Conservation (phyloP, 2,797 vertebrate genomes). For the Odontamblyopus rebecca region DNA sequence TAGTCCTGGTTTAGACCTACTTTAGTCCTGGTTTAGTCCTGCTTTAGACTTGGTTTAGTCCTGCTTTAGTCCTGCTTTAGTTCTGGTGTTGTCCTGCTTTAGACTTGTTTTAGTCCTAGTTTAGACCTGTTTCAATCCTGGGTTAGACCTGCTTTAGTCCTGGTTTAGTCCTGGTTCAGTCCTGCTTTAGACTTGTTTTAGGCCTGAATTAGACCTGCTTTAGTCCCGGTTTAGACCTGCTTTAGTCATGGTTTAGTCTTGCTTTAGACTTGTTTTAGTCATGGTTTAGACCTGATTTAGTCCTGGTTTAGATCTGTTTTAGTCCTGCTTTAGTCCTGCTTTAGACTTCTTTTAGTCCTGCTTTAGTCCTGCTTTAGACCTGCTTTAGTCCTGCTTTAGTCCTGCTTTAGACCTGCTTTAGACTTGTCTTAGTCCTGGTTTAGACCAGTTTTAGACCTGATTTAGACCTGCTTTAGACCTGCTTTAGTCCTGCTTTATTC, state of each 20-base stretch:
- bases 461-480: not conserved
- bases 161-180: too few relatives aligned
- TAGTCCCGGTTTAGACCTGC: not conserved
- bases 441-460: not conserved
- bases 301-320: not conserved
- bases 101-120: too few relatives aligned
- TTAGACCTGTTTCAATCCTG: too few relatives aligned
- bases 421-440: not conserved
- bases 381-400: not conserved
- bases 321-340: not conserved
- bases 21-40: not conserved
- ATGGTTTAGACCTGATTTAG: not conserved
- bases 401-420: not conserved
- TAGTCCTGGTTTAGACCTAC: not conserved
- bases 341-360: not conserved
- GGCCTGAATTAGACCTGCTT: too few relatives aligned
- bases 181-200: too few relatives aligned
- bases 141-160: too few relatives aligned
- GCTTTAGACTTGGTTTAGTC: not conserved
- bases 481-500: not conserved
- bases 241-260: not conserved
- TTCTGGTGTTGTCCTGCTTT: too few relatives aligned
- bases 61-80: too few relatives aligned
- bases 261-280: not conserved
- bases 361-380: not conserved